phyloP scores from a whole-genome alignment of 2,113 vertebrate species.

The Limanda limanda region DNA sequence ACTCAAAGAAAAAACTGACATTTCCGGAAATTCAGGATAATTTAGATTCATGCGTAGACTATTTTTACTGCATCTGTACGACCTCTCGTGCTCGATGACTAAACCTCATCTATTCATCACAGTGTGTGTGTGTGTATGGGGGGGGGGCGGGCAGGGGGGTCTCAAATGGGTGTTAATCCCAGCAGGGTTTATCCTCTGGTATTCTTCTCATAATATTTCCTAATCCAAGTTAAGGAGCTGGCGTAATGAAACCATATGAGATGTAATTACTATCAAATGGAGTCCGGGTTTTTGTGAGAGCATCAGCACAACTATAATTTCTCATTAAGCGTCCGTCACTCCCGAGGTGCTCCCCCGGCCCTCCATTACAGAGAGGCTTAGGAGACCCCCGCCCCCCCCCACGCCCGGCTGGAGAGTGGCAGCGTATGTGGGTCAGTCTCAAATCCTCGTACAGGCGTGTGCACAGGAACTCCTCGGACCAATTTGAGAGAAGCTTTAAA shows the following conservation, averaged over 20 bases:
- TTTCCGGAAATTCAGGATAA: neutral
- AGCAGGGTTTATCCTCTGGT: constrained; percentile 45
- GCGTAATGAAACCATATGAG: constrained; percentile 65
- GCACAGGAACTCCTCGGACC: constrained; percentile 19
- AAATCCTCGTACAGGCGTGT: constrained; percentile 17
- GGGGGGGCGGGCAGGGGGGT: neutral
- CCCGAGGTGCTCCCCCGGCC: constrained; percentile 49
- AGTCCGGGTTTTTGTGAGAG: constrained; percentile 57
- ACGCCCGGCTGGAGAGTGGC: constrained; percentile 37
- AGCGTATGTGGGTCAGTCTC: constrained; percentile 55
- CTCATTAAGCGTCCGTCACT: constrained; percentile 71
- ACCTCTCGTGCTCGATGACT: neutral
- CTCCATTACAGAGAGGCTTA: constrained; percentile 62
- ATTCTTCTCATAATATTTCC: constrained; percentile 58
- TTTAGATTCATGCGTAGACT: neutral
- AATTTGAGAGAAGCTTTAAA: constrained; percentile 6
- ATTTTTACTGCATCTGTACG: neutral
- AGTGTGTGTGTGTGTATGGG: neutral
- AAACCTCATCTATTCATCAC: constrained; percentile 22
- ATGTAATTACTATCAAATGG: constrained; percentile 69
- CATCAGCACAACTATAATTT: constrained; percentile 73
- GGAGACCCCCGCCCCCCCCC: constrained; percentile 22
- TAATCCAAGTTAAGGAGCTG: constrained; percentile 60
- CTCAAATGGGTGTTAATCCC: constrained; percentile 51
- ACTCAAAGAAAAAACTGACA: no score